Percentiles rank a stretch among this genome's conserved stretches.
Evolutionary conservation across 2,113 vertebrate species (phyloP).

Genomic region (Prionailurus viverrinus): DNA sequence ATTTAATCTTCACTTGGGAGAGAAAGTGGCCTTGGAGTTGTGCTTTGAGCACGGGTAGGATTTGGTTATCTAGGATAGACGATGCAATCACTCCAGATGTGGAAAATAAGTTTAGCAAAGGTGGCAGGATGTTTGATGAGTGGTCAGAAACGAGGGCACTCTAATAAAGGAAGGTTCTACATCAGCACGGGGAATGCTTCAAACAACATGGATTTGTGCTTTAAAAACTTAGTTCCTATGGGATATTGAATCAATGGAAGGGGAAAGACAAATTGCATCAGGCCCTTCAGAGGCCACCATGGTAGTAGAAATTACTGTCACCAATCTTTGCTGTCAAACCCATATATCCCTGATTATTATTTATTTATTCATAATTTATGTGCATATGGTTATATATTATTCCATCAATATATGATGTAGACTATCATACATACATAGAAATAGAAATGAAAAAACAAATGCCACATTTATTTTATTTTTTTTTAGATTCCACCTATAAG

Average conservation of each 20-base stretch:
- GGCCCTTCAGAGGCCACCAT: neutral
- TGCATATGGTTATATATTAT: neutral
- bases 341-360: neutral
- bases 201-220: neutral
- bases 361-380: neutral
- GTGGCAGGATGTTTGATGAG: neutral
- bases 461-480: neutral
- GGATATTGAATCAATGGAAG: neutral
- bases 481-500: neutral
- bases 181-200: fast-evolving
- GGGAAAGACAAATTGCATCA: neutral
- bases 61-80: neutral
- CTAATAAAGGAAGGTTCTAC: fast-evolving
- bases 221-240: neutral
- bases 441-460: neutral
- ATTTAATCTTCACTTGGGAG: neutral
- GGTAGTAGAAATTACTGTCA: neutral
- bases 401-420: neutral
- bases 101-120: neutral
- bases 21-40: neutral
- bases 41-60: neutral
- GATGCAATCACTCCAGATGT: neutral
- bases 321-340: neutral
- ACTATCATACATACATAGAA: neutral
- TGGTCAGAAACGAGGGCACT: neutral